Evolutionary conservation across 2,113 vertebrate species (phyloP).

Genomic region (Delphinus delphis): DNA sequence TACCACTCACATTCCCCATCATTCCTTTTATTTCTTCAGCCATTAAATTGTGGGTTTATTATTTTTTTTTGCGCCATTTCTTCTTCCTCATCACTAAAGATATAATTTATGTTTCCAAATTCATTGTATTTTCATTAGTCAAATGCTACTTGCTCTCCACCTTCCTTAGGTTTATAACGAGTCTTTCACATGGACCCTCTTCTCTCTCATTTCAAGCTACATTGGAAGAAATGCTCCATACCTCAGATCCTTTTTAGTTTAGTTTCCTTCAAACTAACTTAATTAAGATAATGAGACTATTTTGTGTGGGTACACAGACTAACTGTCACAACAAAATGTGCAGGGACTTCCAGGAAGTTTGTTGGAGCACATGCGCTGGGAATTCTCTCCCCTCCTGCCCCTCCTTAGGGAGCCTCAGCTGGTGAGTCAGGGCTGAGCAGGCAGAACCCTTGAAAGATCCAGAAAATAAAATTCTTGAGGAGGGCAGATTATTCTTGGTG

Average conservation of each 20-base stretch:
- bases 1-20: neutral
- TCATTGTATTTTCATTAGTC: conserved; percentile 34
- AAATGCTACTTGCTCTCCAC: conserved; percentile 27
- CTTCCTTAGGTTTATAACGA: conserved; percentile 51
- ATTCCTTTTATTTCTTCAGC: neutral
- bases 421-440: neutral
- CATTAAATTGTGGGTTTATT: neutral
- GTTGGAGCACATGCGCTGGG: neutral
- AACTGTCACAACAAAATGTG: conserved; percentile 71
- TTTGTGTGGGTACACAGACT: conserved; percentile 72
- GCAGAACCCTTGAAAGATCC: neutral
- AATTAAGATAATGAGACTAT: conserved; percentile 78
- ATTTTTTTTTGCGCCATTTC: neutral
- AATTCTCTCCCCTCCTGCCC: neutral
- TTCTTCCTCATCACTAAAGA: neutral
- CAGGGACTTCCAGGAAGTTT: conserved; percentile 68
- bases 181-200: conserved; percentile 55
- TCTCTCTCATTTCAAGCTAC: conserved; percentile 75
- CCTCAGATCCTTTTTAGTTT: conserved; percentile 70
- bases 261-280: conserved; percentile 75
- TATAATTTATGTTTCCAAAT: neutral
- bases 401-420: neutral
- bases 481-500: neutral
- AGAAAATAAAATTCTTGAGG: neutral
- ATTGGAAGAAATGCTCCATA: conserved; percentile 62